phyloP scores from a whole-genome alignment of 2,113 vertebrate genomes.

The Barnardius zonarius region DNA sequence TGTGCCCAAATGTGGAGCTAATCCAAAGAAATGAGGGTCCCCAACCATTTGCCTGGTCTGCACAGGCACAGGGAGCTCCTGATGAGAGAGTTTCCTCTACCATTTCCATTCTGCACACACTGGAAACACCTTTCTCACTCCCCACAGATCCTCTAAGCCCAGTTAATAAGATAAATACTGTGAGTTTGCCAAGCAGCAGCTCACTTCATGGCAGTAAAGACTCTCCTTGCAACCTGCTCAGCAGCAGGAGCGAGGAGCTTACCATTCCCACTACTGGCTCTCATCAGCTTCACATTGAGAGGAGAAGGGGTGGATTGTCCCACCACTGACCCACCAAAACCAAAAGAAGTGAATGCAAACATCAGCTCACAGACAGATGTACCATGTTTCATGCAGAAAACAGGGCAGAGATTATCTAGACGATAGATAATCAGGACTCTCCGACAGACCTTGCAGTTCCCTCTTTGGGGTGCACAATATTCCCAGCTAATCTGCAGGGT shows the following conservation, averaged over 20 bases:
- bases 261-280: neutral
- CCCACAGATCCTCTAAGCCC: neutral
- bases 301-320: neutral
- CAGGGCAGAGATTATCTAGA: neutral
- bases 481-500: neutral
- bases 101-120: neutral
- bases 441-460: neutral
- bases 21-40: neutral
- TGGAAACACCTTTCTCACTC: neutral
- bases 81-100: neutral
- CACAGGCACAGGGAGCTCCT: neutral
- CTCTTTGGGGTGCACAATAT: neutral
- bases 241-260: neutral
- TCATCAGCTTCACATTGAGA: neutral
- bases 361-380: neutral
- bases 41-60: neutral
- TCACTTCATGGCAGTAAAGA: neutral
- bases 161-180: fast-evolving
- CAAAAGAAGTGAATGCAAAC: neutral
- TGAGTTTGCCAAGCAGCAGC: neutral
- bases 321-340: neutral
- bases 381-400: neutral
- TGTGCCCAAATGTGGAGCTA: neutral
- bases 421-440: neutral
- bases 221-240: fast-evolving